A percentile compares a stretch with the other conserved stretches of the same genome.
Conservation (phyloP, 2,113 vertebrate genomes). For the Dicrurus megarhynchus region DNA sequence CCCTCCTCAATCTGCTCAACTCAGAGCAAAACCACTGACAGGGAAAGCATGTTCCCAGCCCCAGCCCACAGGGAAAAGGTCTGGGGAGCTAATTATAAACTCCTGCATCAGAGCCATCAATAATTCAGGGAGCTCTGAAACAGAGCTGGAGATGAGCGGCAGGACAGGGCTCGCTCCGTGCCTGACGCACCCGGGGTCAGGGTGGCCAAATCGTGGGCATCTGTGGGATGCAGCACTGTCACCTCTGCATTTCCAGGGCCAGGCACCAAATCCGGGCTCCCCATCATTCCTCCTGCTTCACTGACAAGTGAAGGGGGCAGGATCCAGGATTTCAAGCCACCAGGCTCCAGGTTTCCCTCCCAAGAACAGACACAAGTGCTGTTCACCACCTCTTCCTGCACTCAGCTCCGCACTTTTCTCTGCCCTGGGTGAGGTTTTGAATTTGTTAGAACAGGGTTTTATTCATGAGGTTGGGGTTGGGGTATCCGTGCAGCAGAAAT, state of each 20-base stretch:
- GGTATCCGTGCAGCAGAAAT: not conserved
- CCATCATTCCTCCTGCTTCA: not conserved
- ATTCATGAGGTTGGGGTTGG: not conserved
- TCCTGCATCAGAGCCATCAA: conserved; percentile 6
- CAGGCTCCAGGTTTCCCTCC: not conserved
- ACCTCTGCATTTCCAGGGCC: not conserved
- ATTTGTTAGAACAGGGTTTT: not conserved
- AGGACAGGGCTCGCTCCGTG: not conserved
- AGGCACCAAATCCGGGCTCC: not conserved
- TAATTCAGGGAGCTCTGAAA: conserved; percentile 22
- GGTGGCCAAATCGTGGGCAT: not conserved
- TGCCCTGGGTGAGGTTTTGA: not conserved
- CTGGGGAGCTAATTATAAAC: conserved; percentile 32
- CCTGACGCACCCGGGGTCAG: not conserved
- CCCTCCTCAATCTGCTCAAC: not conserved
- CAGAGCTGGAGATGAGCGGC: not conserved
- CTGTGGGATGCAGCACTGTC: accelerated
- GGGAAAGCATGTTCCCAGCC: not conserved
- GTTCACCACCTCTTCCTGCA: not conserved
- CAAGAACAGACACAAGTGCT: not conserved
- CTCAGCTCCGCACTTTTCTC: not conserved
- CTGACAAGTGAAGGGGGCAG: not conserved
- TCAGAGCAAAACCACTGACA: not conserved
- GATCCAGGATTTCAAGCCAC: not conserved
- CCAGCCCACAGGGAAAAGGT: not conserved